Conservation (phyloP, 2,113 vertebrate species). For the Plotosus lineatus region DNA sequence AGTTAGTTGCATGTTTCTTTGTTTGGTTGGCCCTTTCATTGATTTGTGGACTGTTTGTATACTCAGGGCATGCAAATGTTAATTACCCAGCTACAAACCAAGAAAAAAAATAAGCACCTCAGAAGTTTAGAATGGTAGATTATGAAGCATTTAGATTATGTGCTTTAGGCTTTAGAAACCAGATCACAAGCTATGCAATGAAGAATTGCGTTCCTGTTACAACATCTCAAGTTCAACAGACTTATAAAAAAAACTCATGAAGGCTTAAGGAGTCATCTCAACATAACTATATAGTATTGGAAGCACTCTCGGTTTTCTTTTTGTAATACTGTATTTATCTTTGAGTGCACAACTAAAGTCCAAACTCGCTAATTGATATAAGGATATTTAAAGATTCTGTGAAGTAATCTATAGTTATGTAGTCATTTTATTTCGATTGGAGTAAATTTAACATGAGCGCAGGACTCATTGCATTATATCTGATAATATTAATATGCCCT, state of each 20-base stretch:
- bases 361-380: background rate
- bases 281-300: background rate
- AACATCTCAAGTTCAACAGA: slow-evolving; percentile 12
- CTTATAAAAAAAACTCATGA: slow-evolving; percentile 1
- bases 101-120: background rate
- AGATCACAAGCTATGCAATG: background rate
- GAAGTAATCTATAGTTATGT: background rate
- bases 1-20: background rate
- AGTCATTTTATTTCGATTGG: background rate
- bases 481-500: background rate
- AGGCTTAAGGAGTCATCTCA: background rate
- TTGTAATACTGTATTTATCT: background rate
- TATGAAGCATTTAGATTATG: background rate
- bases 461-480: background rate
- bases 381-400: background rate
- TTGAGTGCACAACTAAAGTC: background rate
- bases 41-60: background rate
- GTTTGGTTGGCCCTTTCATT: background rate
- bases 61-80: background rate
- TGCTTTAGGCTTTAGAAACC: background rate
- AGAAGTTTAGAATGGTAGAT: background rate
- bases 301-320: background rate
- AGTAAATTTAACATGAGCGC: background rate
- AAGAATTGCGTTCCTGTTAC: slow-evolving; percentile 19
- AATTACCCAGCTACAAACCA: background rate